These are phyloP conservation scores for Piaya cayana DNA, from an alignment of 2,113 vertebrate species.

Conservation along the genomic window DNA sequence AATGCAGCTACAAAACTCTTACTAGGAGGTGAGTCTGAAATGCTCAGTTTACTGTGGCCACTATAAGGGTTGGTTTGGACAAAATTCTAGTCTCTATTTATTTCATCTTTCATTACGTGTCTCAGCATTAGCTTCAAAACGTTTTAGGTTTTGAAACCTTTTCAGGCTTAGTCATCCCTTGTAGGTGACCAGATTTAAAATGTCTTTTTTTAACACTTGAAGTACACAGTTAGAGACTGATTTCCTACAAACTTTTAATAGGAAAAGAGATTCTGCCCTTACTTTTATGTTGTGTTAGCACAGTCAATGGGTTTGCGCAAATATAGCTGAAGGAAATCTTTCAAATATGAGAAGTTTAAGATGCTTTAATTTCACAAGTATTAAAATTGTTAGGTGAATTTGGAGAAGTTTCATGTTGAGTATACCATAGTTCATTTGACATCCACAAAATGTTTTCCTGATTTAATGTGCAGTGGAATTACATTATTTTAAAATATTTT, in stretches of 20 bases:
- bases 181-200: not conserved
- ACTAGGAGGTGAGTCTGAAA: not conserved
- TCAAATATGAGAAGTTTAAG: not conserved
- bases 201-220: slow-evolving; percentile 11
- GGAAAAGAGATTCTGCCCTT: not conserved
- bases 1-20: not conserved
- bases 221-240: not conserved
- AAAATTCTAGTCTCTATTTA: not conserved
- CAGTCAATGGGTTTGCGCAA: not conserved
- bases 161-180: slow-evolving; percentile 27
- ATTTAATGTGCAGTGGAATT: not conserved
- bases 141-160: no score
- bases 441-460: not conserved
- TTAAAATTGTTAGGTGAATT: not conserved
- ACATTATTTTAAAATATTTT: not conserved
- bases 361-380: not conserved
- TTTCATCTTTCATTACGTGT: not conserved
- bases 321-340: not conserved
- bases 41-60: not conserved
- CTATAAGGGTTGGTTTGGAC: not conserved
- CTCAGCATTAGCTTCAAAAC: not conserved
- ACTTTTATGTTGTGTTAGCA: not conserved
- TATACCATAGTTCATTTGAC: not conserved
- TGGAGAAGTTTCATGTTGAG: not conserved
- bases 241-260: not conserved